phyloP scores from a whole-genome alignment of 2,888 invertebrate genomes.

The Brachypalpus laphriformis region DNA sequence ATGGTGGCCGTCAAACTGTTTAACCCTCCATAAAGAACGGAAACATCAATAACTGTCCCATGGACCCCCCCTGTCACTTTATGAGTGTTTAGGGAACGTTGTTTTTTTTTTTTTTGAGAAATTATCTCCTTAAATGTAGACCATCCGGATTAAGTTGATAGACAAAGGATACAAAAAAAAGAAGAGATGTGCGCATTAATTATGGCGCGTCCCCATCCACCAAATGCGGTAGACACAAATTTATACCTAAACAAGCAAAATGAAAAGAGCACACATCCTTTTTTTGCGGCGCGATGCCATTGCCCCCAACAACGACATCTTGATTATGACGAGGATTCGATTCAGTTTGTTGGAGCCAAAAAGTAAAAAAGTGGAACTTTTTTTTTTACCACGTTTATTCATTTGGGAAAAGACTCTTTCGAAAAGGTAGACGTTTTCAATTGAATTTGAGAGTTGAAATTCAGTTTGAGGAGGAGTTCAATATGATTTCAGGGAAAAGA shows the following conservation, averaged over 20 bases:
- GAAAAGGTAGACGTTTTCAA: slow-evolving; percentile 50
- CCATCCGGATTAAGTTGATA: slow-evolving; percentile 47
- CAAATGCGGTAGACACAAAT: slow-evolving; percentile 4
- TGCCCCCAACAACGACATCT: slow-evolving; percentile 31
- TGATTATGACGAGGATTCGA: slow-evolving; percentile 36
- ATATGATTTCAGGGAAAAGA: slow-evolving; percentile 15
- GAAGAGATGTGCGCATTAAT: slow-evolving; percentile 57
- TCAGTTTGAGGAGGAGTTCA: slow-evolving; percentile 28
- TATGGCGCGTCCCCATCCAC: slow-evolving; percentile 23
- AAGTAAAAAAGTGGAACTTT: neutral
- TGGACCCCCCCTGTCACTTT: slow-evolving; percentile 11
- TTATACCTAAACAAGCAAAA: slow-evolving; percentile 23
- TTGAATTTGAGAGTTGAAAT: slow-evolving; percentile 26
- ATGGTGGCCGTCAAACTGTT: neutral
- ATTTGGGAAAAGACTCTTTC: slow-evolving; percentile 10
- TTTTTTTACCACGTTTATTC: slow-evolving; percentile 43
- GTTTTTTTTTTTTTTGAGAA: slow-evolving; percentile 6
- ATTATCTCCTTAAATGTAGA: slow-evolving; percentile 54
- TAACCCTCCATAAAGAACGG: slow-evolving; percentile 30
- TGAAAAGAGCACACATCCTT: slow-evolving; percentile 40
- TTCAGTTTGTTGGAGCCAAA: neutral
- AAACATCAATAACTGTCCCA: slow-evolving; percentile 54
- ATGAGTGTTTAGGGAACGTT: slow-evolving; percentile 45
- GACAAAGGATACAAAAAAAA: slow-evolving; percentile 33
- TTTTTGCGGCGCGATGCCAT: neutral